A percentile compares a stretch with the other conserved stretches of the same genome.
Conservation (phyloP, 2,797 vertebrate genomes). For the Neosalanx taihuensis region DNA sequence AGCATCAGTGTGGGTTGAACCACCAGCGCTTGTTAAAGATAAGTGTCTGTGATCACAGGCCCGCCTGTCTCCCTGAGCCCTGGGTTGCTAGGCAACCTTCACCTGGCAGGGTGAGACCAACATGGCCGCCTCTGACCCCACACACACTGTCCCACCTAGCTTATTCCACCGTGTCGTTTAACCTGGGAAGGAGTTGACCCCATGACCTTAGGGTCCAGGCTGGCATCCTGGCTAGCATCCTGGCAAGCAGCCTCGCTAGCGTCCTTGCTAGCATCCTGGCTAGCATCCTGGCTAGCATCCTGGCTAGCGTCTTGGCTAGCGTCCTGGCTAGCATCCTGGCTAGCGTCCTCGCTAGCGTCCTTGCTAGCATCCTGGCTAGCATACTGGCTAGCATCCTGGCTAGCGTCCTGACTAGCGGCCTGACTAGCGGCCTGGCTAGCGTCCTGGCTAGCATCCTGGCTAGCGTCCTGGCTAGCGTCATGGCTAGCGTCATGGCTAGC, state of each 20-base stretch:
- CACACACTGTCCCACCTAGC: background rate
- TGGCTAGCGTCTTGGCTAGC: no score
- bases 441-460: background rate
- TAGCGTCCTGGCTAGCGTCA: constrained; percentile 27
- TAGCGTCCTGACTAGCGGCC: background rate
- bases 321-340: no score
- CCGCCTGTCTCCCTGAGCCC: constrained; percentile 23
- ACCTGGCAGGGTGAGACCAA: constrained; percentile 47
- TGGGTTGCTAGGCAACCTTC: constrained; percentile 34
- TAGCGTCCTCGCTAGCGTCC: no score
- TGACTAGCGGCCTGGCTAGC: background rate
- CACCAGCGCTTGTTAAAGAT: constrained; percentile 65
- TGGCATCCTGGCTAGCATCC: no score
- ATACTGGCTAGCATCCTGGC: background rate
- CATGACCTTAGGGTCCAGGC: no score
- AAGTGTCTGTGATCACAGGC: constrained; percentile 65
- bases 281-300: no score
- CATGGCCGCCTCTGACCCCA: constrained; percentile 49
- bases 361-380: no score
- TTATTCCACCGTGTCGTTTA: no score
- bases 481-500: constrained; percentile 20
- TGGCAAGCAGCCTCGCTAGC: no score
- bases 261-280: no score
- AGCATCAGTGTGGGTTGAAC: constrained; percentile 63
- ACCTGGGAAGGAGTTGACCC: no score